These are phyloP conservation scores for Danio albolineatus DNA, from an alignment of 2,797 vertebrate species.

Conservation along the genomic window DNA sequence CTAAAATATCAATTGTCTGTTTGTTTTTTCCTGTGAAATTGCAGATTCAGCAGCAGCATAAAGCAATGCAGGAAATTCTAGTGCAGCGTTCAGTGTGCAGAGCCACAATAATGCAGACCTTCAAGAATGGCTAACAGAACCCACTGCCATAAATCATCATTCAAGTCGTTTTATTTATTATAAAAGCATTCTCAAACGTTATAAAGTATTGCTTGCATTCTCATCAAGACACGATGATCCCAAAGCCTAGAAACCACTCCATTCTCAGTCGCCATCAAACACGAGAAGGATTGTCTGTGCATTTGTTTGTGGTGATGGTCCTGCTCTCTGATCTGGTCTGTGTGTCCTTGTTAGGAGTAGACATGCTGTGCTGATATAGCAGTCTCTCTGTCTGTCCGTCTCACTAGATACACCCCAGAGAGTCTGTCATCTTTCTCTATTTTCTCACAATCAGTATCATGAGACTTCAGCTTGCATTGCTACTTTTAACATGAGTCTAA, in stretches of 20 bases:
- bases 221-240: neutral
- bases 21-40: neutral
- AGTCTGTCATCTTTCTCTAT: neutral
- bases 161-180: neutral
- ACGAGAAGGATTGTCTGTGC: conserved; percentile 22
- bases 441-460: conserved; percentile 30
- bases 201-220: conserved; percentile 1
- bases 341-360: conserved; percentile 38
- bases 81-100: neutral
- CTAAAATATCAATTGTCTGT: conserved; percentile 3
- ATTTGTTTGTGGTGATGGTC: conserved; percentile 30
- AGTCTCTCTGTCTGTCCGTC: conserved; percentile 5
- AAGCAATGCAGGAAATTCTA: neutral
- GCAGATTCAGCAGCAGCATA: neutral
- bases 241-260: neutral
- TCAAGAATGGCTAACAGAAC: neutral
- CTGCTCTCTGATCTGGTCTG: conserved; percentile 24
- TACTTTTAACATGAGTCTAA: neutral
- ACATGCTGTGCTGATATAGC: conserved; percentile 19
- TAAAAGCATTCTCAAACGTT: neutral
- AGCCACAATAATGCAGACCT: neutral
- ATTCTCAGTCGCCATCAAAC: conserved; percentile 13
- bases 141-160: neutral
- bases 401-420: conserved; percentile 7
- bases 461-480: neutral